Conservation (phyloP, 2,113 vertebrate genomes). For the Amblyornis subalaris region DNA sequence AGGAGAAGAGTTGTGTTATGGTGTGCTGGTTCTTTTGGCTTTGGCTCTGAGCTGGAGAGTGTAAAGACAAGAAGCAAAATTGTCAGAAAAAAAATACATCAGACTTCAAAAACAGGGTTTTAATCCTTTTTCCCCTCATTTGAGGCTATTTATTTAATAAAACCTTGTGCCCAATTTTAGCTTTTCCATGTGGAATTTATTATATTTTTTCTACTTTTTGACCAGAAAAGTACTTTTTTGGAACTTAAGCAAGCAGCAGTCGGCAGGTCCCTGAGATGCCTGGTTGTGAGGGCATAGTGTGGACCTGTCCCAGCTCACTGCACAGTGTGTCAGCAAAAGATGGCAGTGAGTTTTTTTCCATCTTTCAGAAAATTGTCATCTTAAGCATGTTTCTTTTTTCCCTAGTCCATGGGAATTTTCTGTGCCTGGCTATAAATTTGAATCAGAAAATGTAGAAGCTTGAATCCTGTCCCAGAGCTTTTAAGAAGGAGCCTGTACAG, state of each 20-base stretch:
- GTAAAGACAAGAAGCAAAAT: not conserved
- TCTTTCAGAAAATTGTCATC: not conserved
- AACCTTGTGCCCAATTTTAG: not conserved
- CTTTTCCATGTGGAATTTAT: not conserved
- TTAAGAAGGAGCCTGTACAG: not conserved
- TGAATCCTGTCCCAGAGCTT: not conserved
- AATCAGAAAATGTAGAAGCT: not conserved
- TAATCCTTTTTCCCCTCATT: not conserved
- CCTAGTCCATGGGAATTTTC: not conserved
- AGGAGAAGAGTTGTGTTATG: not conserved
- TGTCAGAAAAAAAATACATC: not conserved
- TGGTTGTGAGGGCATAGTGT: not conserved
- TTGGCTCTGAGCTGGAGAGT: not conserved
- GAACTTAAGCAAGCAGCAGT: not conserved
- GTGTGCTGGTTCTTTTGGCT: not conserved
- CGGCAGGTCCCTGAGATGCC: not conserved
- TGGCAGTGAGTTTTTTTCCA: not conserved
- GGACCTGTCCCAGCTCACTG: not conserved
- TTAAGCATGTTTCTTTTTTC: not conserved
- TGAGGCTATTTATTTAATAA: not conserved
- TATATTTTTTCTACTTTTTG: not conserved
- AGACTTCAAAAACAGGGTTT: not conserved
- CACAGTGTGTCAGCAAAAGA: not conserved
- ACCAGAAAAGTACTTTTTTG: not conserved
- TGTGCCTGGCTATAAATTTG: not conserved